These are phyloP conservation scores for Drosophila mimica DNA, from an alignment of 2,888 invertebrate species.

Conservation along the genomic window DNA sequence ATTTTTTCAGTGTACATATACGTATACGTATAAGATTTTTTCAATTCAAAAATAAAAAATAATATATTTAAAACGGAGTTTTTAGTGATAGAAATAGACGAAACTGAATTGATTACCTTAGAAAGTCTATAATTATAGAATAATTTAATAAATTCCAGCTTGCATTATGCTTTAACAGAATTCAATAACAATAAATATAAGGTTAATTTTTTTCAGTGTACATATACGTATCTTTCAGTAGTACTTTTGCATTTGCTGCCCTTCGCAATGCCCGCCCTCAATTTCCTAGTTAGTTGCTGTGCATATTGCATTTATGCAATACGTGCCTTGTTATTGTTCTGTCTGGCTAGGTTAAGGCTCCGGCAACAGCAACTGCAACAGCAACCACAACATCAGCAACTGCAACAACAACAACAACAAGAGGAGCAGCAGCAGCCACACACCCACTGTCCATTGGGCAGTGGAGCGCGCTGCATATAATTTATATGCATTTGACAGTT, in stretches of 20 bases:
- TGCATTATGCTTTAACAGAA: background rate
- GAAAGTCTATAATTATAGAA: too few species aligned
- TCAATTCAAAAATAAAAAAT: too few species aligned
- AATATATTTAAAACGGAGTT: too few species aligned
- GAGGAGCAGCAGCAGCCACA: constrained; percentile 27
- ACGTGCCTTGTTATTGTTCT: constrained; percentile 80
- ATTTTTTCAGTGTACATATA: background rate
- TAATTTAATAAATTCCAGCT: background rate
- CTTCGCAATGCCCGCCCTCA: background rate
- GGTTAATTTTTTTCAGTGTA: background rate
- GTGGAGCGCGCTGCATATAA: constrained; percentile 76
- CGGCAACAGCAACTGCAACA: constrained; percentile 11
- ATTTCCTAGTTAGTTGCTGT: constrained; percentile 33
- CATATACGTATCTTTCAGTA: background rate
- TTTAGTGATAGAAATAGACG: too few species aligned
- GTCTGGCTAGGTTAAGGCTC: constrained; percentile 42
- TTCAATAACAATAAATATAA: background rate
- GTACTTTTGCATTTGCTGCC: background rate
- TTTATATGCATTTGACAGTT: constrained; percentile 81
- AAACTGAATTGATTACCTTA: too few species aligned
- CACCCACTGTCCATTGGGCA: constrained; percentile 57
- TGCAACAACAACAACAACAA: background rate
- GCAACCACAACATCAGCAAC: background rate
- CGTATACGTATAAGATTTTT: too few species aligned
- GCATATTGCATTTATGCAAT: constrained; percentile 78